Evolutionary conservation across 2,888 invertebrate species (phyloP), one percentile per base, ranked within the genome.

Genomic region (Ashinkailepas kermadecensis): DNA sequence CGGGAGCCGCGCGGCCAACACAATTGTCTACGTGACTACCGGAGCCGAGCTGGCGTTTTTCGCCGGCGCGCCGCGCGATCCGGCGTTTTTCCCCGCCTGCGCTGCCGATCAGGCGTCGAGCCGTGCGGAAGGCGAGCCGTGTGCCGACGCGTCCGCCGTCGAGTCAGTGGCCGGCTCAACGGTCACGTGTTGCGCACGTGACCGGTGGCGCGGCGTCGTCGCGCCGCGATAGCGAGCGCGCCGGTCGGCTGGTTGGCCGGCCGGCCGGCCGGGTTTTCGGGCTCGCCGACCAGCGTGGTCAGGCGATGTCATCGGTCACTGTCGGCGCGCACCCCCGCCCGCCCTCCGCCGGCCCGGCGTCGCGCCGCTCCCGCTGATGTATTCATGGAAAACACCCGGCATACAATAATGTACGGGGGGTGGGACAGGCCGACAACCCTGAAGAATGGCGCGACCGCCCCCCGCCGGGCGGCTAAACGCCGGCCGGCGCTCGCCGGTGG

Each of bases 401-500:
- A 54, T 54, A 74, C 54, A 56, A 56, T 74, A 74, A 74, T 74
- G 74, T 74, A 56, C 23, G 74, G 74, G 56, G 74, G 74, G 18
- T 21, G 18, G 56, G 54, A 10, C 65, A 10, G 56, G 74, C 74
- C 56, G 74, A 74, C 74, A 74, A 56, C 21, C 74, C 74, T 74
- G 74, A 56, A 74, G 74, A 74, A 74, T 74, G 74, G 54, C 74
- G 11, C 18, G 74, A 56, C 9, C 74, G 56, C 56, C 74, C 56
- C 74, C 74, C 21, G 74, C 74, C 21, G 39, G 10, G 74, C 74
- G 54, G 56, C 74, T 74, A 74, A 74, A 74, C 56, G n/a, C 21
- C 74, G 56, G 10, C 54, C 54, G 11, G 21, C 74, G 54, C 74
- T 18, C 56, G 21, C 54, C 9, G 56, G 18, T 21, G 54, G 74